phyloP scores from a whole-genome alignment of 2,888 invertebrate species.

The Yponomeuta cagnagella region DNA sequence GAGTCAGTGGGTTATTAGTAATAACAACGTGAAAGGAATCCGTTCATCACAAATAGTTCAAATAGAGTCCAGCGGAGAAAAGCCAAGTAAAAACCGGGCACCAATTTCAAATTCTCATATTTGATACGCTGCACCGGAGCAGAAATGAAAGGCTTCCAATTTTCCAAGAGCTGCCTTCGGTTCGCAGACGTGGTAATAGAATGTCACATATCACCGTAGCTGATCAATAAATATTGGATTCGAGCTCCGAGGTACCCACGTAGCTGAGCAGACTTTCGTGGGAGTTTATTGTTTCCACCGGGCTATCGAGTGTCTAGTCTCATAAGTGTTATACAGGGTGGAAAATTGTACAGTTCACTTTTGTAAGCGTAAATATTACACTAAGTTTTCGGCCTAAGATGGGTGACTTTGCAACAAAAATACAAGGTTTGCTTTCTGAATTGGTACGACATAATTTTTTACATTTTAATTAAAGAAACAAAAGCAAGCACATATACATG shows the following conservation, averaged over 20 bases:
- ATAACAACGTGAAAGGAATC: not conserved
- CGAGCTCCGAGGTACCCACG: not conserved
- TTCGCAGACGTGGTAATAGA: slow-evolving; percentile 18
- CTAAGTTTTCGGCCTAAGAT: no score
- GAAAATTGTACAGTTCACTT: not conserved
- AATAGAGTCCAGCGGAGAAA: not conserved
- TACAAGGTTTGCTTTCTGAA: no score
- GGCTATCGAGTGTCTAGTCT: not conserved
- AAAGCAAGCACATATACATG: no score
- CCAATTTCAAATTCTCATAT: not conserved
- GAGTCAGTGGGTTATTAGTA: no score
- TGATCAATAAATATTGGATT: slow-evolving; percentile 3
- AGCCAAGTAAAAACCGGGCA: not conserved
- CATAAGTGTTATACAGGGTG: not conserved
- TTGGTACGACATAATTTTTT: no score
- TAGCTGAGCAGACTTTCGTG: not conserved
- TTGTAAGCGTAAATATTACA: not conserved
- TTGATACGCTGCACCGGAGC: not conserved
- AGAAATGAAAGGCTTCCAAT: slow-evolving; percentile 16
- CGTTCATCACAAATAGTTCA: not conserved
- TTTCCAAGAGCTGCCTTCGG: slow-evolving; percentile 16
- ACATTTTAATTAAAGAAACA: no score
- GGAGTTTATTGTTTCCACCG: not conserved
- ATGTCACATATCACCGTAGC: slow-evolving; percentile 14
- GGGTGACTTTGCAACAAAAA: no score